Conservation (phyloP, 2,113 vertebrate genomes). For the Coptodon rendalli region DNA sequence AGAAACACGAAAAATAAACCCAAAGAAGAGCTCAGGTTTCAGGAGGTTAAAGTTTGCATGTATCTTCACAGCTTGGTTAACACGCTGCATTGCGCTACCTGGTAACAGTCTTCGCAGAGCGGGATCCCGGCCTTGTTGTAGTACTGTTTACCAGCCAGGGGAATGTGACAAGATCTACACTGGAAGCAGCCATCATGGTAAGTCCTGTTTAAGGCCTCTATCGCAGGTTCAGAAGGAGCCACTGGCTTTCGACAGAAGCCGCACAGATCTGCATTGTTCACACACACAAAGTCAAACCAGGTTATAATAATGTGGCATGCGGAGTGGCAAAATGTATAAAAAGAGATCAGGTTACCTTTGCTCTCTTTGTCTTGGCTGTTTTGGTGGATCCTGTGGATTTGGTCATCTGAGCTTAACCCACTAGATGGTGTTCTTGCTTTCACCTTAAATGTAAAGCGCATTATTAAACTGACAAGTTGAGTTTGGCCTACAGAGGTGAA, state of each 20-base stretch:
- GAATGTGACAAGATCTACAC: constrained; percentile 80
- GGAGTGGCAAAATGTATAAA: neutral
- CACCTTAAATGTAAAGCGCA: constrained; percentile 16
- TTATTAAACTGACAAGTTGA: neutral
- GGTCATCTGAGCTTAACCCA: constrained; percentile 33
- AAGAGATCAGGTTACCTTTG: constrained; percentile 44
- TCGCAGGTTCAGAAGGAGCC: constrained; percentile 59
- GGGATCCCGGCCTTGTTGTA: constrained; percentile 87
- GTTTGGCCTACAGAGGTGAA: neutral
- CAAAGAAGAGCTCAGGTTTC: neutral
- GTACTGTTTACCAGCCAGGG: constrained; percentile 82
- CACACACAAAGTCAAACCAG: constrained; percentile 11
- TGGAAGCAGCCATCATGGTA: constrained; percentile 88
- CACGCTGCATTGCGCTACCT: constrained; percentile 66
- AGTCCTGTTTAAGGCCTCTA: constrained; percentile 84
- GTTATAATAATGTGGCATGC: neutral
- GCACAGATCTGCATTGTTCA: constrained; percentile 77
- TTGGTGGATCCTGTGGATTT: neutral
- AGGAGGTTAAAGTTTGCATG: neutral
- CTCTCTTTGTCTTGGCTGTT: constrained; percentile 25
- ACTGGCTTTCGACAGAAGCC: constrained; percentile 89
- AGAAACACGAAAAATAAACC: neutral
- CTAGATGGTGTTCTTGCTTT: constrained; percentile 53
- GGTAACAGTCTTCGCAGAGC: constrained; percentile 83
- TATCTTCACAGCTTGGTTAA: neutral